Percentiles rank a stretch among this genome's conserved stretches.
These are phyloP conservation scores for Chymomyza amoena DNA, from an alignment of 2,888 invertebrate genomes.

Conservation along the genomic window DNA sequence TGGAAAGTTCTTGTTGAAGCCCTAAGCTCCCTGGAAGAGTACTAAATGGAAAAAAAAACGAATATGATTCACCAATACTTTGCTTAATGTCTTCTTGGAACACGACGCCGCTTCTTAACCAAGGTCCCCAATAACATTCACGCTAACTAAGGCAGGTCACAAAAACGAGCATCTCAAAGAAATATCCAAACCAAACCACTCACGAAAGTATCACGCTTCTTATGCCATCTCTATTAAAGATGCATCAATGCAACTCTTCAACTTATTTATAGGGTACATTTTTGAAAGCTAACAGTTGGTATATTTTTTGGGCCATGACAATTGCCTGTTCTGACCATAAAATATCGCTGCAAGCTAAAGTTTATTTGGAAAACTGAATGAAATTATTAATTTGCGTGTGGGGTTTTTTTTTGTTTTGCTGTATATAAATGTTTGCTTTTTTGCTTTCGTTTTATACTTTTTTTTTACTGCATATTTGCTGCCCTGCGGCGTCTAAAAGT, in stretches of 20 bases:
- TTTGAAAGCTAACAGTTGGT: constrained; percentile 44
- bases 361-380: constrained; percentile 38
- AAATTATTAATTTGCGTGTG: constrained; percentile 75
- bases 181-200: too few relatives aligned
- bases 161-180: too few relatives aligned
- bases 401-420: constrained; percentile 62
- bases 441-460: not conserved
- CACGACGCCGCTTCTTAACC: too few relatives aligned
- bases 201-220: too few relatives aligned
- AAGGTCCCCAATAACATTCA: too few relatives aligned
- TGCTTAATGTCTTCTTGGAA: too few relatives aligned
- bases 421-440: not conserved
- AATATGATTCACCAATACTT: too few relatives aligned
- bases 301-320: not conserved
- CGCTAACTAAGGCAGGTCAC: too few relatives aligned
- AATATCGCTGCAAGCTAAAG: not conserved
- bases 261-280: constrained; percentile 59
- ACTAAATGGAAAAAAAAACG: too few relatives aligned
- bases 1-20: too few relatives aligned
- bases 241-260: not conserved
- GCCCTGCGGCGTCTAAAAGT: constrained; percentile 58
- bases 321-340: not conserved
- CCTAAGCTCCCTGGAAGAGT: too few relatives aligned
- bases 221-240: not conserved
- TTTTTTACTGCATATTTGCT: constrained; percentile 4